phyloP scores from a whole-genome alignment of 2,113 vertebrate species.

The Proteles cristata region DNA sequence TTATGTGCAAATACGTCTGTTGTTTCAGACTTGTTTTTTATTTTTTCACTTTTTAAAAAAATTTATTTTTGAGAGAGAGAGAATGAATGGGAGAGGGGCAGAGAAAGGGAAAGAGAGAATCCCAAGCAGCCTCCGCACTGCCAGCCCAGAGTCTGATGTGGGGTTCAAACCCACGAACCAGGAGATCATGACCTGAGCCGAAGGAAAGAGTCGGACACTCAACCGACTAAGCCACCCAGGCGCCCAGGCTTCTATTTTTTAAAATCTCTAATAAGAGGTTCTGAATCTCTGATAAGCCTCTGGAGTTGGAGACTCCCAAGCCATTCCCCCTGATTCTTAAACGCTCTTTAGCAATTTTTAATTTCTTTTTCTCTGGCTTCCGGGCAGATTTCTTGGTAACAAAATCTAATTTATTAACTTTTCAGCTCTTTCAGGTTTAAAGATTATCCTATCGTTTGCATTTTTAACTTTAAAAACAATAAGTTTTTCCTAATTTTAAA shows the following conservation, averaged over 20 bases:
- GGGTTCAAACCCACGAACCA: too few species aligned
- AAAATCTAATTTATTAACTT: background rate
- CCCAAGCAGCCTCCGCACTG: too few species aligned
- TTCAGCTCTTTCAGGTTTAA: background rate
- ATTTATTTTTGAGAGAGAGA: too few species aligned
- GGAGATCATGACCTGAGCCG: too few species aligned
- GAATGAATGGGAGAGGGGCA: too few species aligned
- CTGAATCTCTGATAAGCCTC: background rate
- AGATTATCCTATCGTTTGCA: background rate
- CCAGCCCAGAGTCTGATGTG: too few species aligned
- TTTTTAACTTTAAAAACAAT: constrained; percentile 25
- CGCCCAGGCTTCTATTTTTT: background rate
- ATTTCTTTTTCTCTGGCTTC: background rate
- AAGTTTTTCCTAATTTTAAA: background rate
- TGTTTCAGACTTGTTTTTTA: background rate
- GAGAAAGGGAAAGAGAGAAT: too few species aligned
- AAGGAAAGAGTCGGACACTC: too few species aligned
- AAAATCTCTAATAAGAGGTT: background rate
- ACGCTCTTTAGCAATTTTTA: background rate
- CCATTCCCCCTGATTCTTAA: background rate
- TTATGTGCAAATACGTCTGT: background rate
- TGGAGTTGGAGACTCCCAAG: background rate
- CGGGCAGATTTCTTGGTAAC: background rate
- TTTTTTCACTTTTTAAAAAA: too few species aligned
- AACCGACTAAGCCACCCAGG: too few species aligned